These are phyloP conservation scores for Leptoteleia sp. DNA, from an alignment of 1,140 invertebrate species.

Conservation along the genomic window DNA sequence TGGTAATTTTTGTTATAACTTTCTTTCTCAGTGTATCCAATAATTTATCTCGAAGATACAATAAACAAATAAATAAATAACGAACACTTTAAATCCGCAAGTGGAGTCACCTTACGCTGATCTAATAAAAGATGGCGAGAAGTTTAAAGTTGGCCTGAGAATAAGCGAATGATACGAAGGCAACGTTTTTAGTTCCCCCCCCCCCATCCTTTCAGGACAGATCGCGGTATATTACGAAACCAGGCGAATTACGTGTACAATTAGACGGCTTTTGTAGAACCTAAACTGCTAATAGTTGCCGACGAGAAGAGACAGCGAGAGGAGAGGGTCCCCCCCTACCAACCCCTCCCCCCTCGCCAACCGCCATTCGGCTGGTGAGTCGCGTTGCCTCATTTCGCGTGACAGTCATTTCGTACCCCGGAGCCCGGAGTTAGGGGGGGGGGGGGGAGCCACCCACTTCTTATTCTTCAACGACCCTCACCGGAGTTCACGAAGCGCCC, in stretches of 20 bases:
- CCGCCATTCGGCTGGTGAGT: constrained; percentile 24
- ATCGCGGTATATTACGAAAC: constrained; percentile 41
- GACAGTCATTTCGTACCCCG: constrained; percentile 71
- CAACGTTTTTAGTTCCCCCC: background rate
- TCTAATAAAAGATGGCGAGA: background rate
- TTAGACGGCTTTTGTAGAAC: constrained; percentile 77
- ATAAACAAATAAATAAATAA: too few relatives aligned
- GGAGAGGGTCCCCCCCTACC: constrained; percentile 3
- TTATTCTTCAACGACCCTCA: constrained; percentile 63
- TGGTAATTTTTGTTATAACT: too few relatives aligned
- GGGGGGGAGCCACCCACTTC: constrained; percentile 56
- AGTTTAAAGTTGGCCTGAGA: constrained; percentile 1
- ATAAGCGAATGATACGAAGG: constrained; percentile 1
- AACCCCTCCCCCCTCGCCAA: too few relatives aligned
- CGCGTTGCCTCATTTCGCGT: constrained; percentile 74
- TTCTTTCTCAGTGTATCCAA: too few relatives aligned
- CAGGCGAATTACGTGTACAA: constrained; percentile 77
- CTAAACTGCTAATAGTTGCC: constrained; percentile 72
- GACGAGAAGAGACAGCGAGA: constrained; percentile 23
- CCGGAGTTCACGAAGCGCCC: constrained; percentile 63
- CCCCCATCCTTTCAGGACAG: constrained; percentile 17
- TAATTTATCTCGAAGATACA: too few relatives aligned
- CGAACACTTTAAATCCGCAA: too few relatives aligned
- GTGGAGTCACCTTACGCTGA: too few relatives aligned
- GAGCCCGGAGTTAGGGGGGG: too few relatives aligned